Evolutionary conservation across 2,113 vertebrate species (phyloP).

Genomic region (Scomber scombrus): DNA sequence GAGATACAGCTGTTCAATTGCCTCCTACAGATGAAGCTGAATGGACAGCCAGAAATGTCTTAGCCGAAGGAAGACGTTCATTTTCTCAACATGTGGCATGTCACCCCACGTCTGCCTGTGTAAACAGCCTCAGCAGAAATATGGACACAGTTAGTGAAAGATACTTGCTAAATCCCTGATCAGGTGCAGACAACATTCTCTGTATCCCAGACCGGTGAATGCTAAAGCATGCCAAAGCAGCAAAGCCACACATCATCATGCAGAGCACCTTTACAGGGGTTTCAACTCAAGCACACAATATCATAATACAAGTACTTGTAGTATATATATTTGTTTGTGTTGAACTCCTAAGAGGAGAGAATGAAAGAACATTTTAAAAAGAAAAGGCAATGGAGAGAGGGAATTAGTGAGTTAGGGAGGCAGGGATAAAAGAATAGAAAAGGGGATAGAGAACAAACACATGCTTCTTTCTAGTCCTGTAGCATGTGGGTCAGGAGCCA

Average conservation of each 20-base stretch:
- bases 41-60: slow-evolving; percentile 51
- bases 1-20: slow-evolving; percentile 59
- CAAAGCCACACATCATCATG: slow-evolving; percentile 31
- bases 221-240: slow-evolving; percentile 10
- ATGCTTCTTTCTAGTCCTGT: slow-evolving; percentile 10
- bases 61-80: slow-evolving; percentile 41
- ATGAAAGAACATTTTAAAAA: not conserved
- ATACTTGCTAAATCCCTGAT: slow-evolving; percentile 19
- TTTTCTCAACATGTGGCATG: slow-evolving; percentile 40
- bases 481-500: not conserved
- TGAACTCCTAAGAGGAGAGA: not conserved
- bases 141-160: slow-evolving; percentile 5
- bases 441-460: not conserved
- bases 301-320: not conserved
- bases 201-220: slow-evolving; percentile 27
- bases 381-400: not conserved
- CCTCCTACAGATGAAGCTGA: slow-evolving; percentile 58
- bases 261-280: not conserved
- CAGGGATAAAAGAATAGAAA: not conserved
- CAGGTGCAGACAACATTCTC: slow-evolving; percentile 25
- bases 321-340: not conserved
- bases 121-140: slow-evolving; percentile 1
- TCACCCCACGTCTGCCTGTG: slow-evolving; percentile 24
- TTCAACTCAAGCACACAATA: slow-evolving; percentile 5
- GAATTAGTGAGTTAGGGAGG: not conserved